A percentile compares a stretch with the other conserved stretches of the same genome.
phyloP scores from a whole-genome alignment of 1,140 invertebrate genomes.

The Oryctes rhinoceros region DNA sequence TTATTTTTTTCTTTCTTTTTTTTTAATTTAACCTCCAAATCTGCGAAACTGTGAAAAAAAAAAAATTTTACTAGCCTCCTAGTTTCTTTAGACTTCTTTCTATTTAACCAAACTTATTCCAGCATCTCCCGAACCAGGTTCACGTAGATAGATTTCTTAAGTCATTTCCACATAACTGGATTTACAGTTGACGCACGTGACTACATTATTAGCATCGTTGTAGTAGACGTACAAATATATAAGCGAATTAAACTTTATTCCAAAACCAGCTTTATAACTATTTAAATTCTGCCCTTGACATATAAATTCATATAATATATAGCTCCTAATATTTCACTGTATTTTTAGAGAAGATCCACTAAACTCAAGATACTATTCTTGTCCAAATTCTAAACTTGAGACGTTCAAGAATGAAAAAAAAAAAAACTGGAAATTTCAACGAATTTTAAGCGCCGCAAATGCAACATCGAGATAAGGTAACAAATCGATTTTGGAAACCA shows the following conservation, averaged over 20 bases:
- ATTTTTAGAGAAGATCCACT: background rate
- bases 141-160: too few relatives aligned
- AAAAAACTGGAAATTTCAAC: background rate
- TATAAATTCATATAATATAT: background rate
- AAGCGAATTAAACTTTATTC: background rate
- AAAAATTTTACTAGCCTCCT: too few relatives aligned
- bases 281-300: slow-evolving; percentile 10
- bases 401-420: background rate
- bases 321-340: background rate
- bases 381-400: background rate
- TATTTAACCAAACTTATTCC: too few relatives aligned
- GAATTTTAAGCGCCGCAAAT: background rate
- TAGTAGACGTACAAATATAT: background rate
- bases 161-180: too few relatives aligned
- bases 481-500: slow-evolving; percentile 12
- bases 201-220: too few relatives aligned
- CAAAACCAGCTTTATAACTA: slow-evolving; percentile 7
- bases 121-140: too few relatives aligned
- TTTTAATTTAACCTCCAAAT: too few relatives aligned
- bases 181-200: too few relatives aligned
- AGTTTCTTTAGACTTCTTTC: too few relatives aligned
- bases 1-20: too few relatives aligned
- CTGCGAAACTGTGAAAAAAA: too few relatives aligned
- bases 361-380: background rate
- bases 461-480: background rate